These are phyloP conservation scores for Pseudoips prasinana DNA, from an alignment of 2,888 invertebrate genomes.

Conservation along the genomic window DNA sequence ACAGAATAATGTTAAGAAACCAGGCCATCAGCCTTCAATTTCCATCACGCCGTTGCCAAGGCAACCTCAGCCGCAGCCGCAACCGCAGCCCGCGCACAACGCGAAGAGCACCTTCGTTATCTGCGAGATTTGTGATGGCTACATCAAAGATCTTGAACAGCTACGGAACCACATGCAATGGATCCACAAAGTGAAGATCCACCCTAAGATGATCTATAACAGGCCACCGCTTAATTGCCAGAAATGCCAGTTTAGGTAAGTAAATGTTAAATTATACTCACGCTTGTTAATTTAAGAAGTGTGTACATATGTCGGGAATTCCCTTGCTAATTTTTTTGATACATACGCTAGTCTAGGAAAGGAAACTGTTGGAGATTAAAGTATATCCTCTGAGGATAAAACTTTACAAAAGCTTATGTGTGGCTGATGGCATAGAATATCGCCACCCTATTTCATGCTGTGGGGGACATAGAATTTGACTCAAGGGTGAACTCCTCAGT, in stretches of 20 bases:
- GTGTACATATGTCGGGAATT: too few relatives aligned
- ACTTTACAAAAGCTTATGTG: too few relatives aligned
- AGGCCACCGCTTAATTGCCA: constrained; percentile 97
- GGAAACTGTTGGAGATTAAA: too few relatives aligned
- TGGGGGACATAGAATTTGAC: too few relatives aligned
- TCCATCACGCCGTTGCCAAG: constrained; percentile 93
- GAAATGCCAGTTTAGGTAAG: constrained; percentile 91
- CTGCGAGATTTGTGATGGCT: constrained; percentile 98
- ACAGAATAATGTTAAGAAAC: constrained; percentile 51
- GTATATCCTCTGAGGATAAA: too few relatives aligned
- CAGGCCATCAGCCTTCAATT: constrained; percentile 89
- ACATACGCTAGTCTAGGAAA: too few relatives aligned
- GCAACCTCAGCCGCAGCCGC: constrained; percentile 59
- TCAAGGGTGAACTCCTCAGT: too few relatives aligned
- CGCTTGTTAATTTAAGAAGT: too few relatives aligned
- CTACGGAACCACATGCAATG: constrained; percentile 98
- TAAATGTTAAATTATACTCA: constrained; percentile 1
- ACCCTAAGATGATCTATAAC: constrained; percentile 97
- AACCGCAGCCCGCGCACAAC: constrained; percentile 46
- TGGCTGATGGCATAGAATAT: too few relatives aligned
- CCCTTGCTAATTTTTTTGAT: too few relatives aligned
- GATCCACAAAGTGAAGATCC: constrained; percentile 98
- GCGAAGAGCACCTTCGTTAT: constrained; percentile 92
- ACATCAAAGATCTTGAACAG: constrained; percentile 97
- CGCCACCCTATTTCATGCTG: too few relatives aligned